These are phyloP conservation scores for Agapetus fuscipes DNA, from an alignment of 2,888 invertebrate species.

Conservation along the genomic window DNA sequence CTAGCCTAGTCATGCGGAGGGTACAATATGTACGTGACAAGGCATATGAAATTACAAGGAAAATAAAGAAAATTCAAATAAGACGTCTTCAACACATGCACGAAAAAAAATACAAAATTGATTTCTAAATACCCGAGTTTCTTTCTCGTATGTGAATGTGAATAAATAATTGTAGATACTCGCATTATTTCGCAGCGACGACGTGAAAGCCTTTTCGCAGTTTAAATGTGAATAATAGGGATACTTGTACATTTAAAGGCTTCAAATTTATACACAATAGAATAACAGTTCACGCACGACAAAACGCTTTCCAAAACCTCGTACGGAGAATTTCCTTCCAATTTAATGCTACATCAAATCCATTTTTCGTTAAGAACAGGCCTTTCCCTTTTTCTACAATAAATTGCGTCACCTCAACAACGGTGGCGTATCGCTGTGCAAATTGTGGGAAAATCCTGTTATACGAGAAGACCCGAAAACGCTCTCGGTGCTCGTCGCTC, in stretches of 20 bases:
- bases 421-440: conserved; percentile 13
- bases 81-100: too few species aligned
- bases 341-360: conserved; percentile 10
- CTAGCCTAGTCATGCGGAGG: too few species aligned
- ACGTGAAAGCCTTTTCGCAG: too few species aligned
- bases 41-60: too few species aligned
- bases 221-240: too few species aligned
- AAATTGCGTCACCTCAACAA: conserved; percentile 20
- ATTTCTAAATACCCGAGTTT: too few species aligned
- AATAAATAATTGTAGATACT: too few species aligned
- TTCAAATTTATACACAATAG: background rate
- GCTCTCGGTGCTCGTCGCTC: conserved; percentile 1
- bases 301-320: background rate
- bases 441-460: conserved; percentile 17
- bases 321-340: conserved; percentile 3
- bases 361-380: conserved; percentile 10
- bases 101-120: too few species aligned
- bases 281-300: background rate
- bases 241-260: background rate
- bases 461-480: conserved; percentile 6
- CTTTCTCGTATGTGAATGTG: too few species aligned
- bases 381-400: conserved; percentile 15
- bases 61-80: too few species aligned
- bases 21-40: too few species aligned
- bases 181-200: too few species aligned